Conservation (phyloP, 2,888 invertebrate species). For the Pomacea canaliculata region DNA sequence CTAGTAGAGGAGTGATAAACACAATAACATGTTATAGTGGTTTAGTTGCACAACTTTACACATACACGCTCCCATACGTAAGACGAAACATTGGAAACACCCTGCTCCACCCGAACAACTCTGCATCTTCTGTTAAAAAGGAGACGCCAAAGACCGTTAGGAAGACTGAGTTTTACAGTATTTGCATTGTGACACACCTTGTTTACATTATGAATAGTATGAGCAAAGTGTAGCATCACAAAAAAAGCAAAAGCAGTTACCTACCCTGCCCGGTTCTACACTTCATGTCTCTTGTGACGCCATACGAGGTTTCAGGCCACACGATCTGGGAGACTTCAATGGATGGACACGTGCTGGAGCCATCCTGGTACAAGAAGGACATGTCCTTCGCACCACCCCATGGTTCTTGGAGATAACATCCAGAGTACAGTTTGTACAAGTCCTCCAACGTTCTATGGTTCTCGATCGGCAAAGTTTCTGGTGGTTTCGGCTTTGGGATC, state of each 20-base stretch:
- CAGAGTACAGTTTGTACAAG: conserved; percentile 15
- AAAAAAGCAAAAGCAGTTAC: conserved; percentile 1
- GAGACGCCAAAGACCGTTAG: too few relatives aligned
- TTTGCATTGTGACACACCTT: too few relatives aligned
- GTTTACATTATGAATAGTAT: too few relatives aligned
- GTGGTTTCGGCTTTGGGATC: neutral
- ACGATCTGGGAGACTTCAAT: conserved; percentile 38
- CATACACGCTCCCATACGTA: too few relatives aligned
- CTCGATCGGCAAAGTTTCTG: neutral
- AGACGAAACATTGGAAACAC: too few relatives aligned
- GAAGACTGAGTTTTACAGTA: too few relatives aligned
- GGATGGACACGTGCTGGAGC: conserved; percentile 36
- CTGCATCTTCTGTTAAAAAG: too few relatives aligned
- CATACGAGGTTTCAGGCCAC: conserved; percentile 39
- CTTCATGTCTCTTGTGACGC: conserved; percentile 22
- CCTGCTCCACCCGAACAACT: too few relatives aligned
- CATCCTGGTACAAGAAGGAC: conserved; percentile 13
- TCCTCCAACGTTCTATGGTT: neutral
- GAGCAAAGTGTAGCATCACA: too few relatives aligned
- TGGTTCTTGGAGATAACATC: conserved; percentile 23
- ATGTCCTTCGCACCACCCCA: neutral
- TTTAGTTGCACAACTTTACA: too few relatives aligned
- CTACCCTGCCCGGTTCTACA: conserved; percentile 36
- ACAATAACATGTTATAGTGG: too few relatives aligned
- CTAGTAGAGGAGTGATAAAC: too few relatives aligned